Percentiles rank a stretch among this genome's conserved stretches.
Evolutionary conservation across 2,888 invertebrate species (phyloP).

Genomic region (Pocota personata): DNA sequence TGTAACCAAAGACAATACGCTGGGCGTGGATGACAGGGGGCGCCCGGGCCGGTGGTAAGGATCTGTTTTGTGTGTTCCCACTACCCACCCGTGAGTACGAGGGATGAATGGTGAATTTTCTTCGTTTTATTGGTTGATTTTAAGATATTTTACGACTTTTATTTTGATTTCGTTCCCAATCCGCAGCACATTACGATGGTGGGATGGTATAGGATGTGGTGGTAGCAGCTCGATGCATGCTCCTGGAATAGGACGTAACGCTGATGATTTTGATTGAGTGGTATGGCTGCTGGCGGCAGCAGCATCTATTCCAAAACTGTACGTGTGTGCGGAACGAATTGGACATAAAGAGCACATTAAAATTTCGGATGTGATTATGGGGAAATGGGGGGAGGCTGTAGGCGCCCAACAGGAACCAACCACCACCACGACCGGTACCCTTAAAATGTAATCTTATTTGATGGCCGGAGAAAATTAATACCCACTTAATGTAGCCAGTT

Average conservation of each 20-base stretch:
- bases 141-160: slow-evolving; percentile 70
- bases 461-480: slow-evolving; percentile 66
- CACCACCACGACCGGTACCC: neutral
- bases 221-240: neutral
- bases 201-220: neutral
- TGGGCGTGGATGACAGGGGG: slow-evolving; percentile 31
- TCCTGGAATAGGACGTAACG: neutral
- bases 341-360: slow-evolving; percentile 65
- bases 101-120: slow-evolving; percentile 60
- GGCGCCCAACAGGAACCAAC: neutral
- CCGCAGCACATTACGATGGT: slow-evolving; percentile 31
- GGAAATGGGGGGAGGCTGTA: slow-evolving; percentile 1
- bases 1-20: slow-evolving; percentile 65
- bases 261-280: slow-evolving; percentile 59
- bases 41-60: neutral
- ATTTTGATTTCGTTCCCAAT: slow-evolving; percentile 68
- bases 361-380: slow-evolving; percentile 64
- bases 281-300: neutral
- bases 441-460: slow-evolving; percentile 64
- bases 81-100: slow-evolving; percentile 26
- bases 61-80: neutral
- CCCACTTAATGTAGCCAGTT: slow-evolving; percentile 56
- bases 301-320: neutral
- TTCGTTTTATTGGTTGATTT: slow-evolving; percentile 73
- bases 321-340: slow-evolving; percentile 41